Evolutionary conservation across 2,888 invertebrate genomes (phyloP).

Genomic region (Hetaerina titia): DNA sequence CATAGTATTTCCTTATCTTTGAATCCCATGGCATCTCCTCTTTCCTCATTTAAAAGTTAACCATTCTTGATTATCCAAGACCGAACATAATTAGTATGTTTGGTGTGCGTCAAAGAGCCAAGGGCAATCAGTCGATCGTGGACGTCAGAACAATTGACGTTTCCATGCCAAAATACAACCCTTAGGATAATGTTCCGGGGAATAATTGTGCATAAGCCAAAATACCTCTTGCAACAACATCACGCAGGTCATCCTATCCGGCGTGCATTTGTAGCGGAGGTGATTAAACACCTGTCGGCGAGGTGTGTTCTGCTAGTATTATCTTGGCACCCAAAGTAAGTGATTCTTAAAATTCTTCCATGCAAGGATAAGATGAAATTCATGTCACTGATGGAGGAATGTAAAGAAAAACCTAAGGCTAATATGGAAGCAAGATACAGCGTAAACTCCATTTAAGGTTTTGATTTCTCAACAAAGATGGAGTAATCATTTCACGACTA

Average conservation of each 20-base stretch:
- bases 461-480: not conserved
- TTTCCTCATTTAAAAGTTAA: not conserved
- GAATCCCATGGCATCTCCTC: not conserved
- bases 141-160: conserved; percentile 62
- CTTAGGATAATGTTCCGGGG: conserved; percentile 28
- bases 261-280: conserved; percentile 43
- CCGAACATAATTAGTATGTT: conserved; percentile 8
- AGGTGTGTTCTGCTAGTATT: not conserved
- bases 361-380: conserved; percentile 5
- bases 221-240: conserved; percentile 54
- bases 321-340: conserved; percentile 24
- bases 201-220: conserved; percentile 55
- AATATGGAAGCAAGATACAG: not conserved
- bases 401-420: not conserved
- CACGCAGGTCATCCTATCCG: conserved; percentile 24
- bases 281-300: conserved; percentile 43
- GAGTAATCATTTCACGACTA: not conserved
- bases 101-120: not conserved
- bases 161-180: conserved; percentile 61
- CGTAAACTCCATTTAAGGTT: not conserved
- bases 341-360: conserved; percentile 57
- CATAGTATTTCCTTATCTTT: conserved; percentile 7
- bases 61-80: not conserved
- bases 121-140: conserved; percentile 48
- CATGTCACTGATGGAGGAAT: not conserved